phyloP scores from a whole-genome alignment of 2,797 vertebrate species.

The Eurystomus glaucurus region DNA sequence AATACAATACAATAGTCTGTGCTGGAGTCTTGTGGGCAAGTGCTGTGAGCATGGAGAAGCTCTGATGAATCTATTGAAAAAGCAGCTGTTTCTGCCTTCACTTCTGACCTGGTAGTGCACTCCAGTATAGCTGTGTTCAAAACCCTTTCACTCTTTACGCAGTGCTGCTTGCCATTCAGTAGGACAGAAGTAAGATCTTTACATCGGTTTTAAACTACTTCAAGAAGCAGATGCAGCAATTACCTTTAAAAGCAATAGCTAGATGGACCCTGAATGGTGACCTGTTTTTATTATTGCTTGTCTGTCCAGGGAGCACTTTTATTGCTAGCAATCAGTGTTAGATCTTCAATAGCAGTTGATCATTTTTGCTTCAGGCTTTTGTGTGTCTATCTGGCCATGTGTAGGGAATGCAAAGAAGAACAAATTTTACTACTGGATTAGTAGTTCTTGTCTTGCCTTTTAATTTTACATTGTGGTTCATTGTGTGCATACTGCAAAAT shows the following conservation, averaged over 20 bases:
- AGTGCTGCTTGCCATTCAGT: constrained; percentile 38
- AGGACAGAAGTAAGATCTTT: constrained; percentile 49
- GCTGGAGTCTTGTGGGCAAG: constrained; percentile 62
- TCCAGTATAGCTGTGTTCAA: constrained; percentile 42
- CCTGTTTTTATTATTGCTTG: constrained; percentile 61
- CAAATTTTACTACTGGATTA: constrained; percentile 37
- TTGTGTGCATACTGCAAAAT: neutral
- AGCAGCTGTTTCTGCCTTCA: constrained; percentile 75
- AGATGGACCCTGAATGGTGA: constrained; percentile 46
- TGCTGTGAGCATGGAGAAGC: constrained; percentile 18
- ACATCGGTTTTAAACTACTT: constrained; percentile 56
- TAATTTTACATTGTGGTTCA: constrained; percentile 25
- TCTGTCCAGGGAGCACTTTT: constrained; percentile 65
- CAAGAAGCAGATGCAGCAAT: constrained; percentile 76
- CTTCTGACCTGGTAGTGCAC: constrained; percentile 65
- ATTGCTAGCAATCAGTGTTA: constrained; percentile 74
- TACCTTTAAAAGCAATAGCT: constrained; percentile 67
- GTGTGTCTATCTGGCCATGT: constrained; percentile 60
- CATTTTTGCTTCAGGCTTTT: constrained; percentile 70
- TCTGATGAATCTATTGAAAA: constrained; percentile 68
- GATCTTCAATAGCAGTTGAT: constrained; percentile 65
- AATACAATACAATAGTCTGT: constrained; percentile 55
- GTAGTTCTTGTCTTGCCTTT: constrained; percentile 6
- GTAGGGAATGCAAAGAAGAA: constrained; percentile 47
- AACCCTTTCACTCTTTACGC: constrained; percentile 55